phyloP scores from a whole-genome alignment of 2,888 invertebrate species.

The Ferrisia virgata region DNA sequence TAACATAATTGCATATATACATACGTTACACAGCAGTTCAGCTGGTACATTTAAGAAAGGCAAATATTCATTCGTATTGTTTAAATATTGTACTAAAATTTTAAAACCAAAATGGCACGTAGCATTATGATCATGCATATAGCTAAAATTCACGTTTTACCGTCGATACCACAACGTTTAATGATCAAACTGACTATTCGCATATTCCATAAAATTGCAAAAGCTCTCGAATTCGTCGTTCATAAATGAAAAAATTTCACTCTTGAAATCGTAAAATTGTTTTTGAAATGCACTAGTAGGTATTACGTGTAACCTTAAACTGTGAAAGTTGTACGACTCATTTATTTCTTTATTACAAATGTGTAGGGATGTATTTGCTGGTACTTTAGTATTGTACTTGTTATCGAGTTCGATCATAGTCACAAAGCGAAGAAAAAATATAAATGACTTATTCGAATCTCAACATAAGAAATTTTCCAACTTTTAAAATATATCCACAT shows the following conservation, averaged over 20 bases:
- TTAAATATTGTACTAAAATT: not conserved
- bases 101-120: not conserved
- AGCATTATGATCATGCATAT: not conserved
- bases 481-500: no score
- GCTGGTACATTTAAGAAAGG: not conserved
- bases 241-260: not conserved
- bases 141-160: not conserved
- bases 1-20: not conserved
- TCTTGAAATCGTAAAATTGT: not conserved
- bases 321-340: no score
- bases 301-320: not conserved
- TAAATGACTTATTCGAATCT: no score
- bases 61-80: not conserved
- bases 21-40: no score
- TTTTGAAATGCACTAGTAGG: not conserved
- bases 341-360: no score
- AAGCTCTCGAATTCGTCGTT: not conserved
- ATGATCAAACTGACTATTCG: not conserved
- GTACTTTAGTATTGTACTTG: no score
- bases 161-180: not conserved
- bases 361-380: no score
- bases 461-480: no score
- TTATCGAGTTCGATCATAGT: no score
- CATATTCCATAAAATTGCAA: not conserved
- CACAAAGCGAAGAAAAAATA: no score